Percentiles rank a stretch among this genome's conserved stretches.
Evolutionary conservation across 2,797 vertebrate species (phyloP).

Genomic region (Crenuchus spilurus): DNA sequence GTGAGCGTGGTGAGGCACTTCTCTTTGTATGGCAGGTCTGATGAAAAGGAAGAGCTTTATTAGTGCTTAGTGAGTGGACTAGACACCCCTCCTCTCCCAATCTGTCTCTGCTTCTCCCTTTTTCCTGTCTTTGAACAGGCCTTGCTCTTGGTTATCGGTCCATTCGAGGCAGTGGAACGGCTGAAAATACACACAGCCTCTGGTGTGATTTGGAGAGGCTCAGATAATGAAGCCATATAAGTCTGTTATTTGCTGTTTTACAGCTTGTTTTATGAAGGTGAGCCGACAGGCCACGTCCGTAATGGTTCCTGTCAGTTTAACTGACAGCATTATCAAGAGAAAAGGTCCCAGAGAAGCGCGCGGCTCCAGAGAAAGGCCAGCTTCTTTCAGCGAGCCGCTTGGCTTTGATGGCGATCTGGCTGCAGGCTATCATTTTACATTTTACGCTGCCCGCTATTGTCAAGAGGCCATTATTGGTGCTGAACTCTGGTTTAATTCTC

Average conservation of each 20-base stretch:
- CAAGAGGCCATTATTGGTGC: conserved; percentile 87
- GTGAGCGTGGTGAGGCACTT: conserved; percentile 39
- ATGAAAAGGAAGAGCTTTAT: conserved; percentile 50
- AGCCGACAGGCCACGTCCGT: conserved; percentile 81
- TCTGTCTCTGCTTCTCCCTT: conserved; percentile 14
- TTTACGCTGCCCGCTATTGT: conserved; percentile 90
- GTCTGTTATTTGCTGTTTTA: conserved; percentile 82
- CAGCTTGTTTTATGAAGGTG: conserved; percentile 87
- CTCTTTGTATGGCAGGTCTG: conserved; percentile 26
- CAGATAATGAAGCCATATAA: conserved; percentile 86
- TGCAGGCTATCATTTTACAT: conserved; percentile 90
- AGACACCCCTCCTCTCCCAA: too few relatives aligned
- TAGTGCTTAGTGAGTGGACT: conserved; percentile 30
- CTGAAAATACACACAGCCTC: conserved; percentile 44
- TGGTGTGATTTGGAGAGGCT: conserved; percentile 74
- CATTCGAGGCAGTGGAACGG: conserved; percentile 30
- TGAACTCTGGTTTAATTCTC: conserved; percentile 91
- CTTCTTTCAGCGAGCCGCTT: conserved; percentile 74
- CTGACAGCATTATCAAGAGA: conserved; percentile 85
- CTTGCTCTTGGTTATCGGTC: conserved; percentile 44
- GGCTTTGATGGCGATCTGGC: conserved; percentile 94
- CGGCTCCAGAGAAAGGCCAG: conserved; percentile 72
- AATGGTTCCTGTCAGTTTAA: conserved; percentile 92
- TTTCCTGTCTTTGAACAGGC: neutral
- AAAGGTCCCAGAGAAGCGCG: conserved; percentile 68